Conservation (phyloP, 2,888 invertebrate genomes). For the Schrankia costaestrigalis region DNA sequence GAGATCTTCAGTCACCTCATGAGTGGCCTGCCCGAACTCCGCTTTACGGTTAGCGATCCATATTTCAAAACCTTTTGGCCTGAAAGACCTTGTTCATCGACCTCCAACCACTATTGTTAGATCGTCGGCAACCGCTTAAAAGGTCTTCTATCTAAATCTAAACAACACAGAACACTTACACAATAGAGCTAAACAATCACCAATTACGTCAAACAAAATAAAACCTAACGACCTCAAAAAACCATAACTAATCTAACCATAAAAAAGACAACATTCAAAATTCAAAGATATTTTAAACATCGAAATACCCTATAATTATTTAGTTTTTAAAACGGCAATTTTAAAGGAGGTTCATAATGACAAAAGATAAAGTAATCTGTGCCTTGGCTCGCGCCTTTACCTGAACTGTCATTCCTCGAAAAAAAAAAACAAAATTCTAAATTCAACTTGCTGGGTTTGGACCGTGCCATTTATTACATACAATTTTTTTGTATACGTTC, state of each 20-base stretch:
- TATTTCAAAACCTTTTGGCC: no score
- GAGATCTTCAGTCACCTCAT: no score
- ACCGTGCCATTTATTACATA: constrained; percentile 58
- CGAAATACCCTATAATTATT: constrained; percentile 36
- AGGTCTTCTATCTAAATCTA: no score
- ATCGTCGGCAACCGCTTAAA: no score
- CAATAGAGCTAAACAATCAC: no score
- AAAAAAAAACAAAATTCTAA: constrained; percentile 20
- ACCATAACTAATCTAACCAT: not conserved
- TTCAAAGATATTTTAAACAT: constrained; percentile 11
- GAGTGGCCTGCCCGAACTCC: no score
- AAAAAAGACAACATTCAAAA: constrained; percentile 14
- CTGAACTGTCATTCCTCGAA: constrained; percentile 48
- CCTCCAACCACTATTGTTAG: no score
- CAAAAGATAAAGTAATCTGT: constrained; percentile 33
- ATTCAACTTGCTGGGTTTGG: constrained; percentile 52
- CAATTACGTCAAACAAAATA: constrained; percentile 1
- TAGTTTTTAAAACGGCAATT: constrained; percentile 39
- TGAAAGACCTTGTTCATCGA: no score
- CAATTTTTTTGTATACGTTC: constrained; percentile 40
- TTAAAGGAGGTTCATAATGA: constrained; percentile 31
- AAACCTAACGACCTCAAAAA: constrained; percentile 6
- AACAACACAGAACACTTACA: no score
- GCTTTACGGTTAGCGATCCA: no score
- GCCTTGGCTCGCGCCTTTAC: constrained; percentile 48